phyloP scores from a whole-genome alignment of 2,888 invertebrate genomes.

The Cantharis flavilabris region DNA sequence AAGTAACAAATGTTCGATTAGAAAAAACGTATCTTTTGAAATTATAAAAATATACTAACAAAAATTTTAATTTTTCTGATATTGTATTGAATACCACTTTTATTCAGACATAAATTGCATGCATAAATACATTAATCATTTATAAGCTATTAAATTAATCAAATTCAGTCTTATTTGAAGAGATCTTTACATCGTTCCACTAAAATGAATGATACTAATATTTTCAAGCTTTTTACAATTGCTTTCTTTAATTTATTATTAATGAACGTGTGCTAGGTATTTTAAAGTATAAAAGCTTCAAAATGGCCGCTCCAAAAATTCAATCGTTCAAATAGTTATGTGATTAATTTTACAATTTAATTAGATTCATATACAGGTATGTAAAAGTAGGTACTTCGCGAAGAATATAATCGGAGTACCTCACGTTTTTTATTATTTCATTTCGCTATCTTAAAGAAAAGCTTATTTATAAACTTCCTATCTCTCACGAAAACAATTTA shows the following conservation, averaged over 20 bases:
- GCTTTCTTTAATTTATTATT: conserved; percentile 8
- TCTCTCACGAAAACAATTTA: neutral
- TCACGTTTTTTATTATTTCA: conserved; percentile 2
- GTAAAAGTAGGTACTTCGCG: neutral
- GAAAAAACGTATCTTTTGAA: neutral
- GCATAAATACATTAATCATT: neutral
- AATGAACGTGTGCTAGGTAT: conserved; percentile 9
- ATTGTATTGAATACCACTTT: neutral
- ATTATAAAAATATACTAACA: neutral
- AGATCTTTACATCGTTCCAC: conserved; percentile 1
- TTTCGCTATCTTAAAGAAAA: neutral
- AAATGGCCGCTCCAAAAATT: conserved; percentile 10
- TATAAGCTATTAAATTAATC: conserved; percentile 2
- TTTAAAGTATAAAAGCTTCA: neutral
- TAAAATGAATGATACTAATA: conserved; percentile 9
- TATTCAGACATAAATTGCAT: neutral
- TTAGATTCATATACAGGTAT: neutral
- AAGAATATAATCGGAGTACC: neutral
- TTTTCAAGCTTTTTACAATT: neutral
- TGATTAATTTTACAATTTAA: neutral
- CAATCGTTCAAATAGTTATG: neutral
- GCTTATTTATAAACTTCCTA: neutral
- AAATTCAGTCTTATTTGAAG: neutral
- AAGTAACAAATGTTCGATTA: neutral
- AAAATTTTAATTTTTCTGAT: neutral